Conservation (phyloP, 1,140 invertebrate species). For the Rhyzopertha dominica region DNA sequence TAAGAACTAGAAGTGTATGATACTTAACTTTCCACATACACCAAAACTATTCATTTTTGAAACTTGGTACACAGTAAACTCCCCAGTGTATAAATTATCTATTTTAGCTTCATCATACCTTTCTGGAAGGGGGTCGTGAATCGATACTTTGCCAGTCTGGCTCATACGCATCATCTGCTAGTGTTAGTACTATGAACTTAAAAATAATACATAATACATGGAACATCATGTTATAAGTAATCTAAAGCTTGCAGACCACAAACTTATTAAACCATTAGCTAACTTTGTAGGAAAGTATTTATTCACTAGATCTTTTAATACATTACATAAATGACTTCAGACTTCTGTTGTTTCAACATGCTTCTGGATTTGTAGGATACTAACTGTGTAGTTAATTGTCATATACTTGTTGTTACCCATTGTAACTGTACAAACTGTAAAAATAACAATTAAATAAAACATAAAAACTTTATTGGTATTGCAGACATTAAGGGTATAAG, state of each 20-base stretch:
- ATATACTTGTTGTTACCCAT: too few relatives aligned
- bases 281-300: not conserved
- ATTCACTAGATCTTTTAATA: too few relatives aligned
- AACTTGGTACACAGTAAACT: constrained; percentile 79
- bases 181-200: not conserved
- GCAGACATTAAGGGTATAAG: too few relatives aligned
- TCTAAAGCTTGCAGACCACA: not conserved
- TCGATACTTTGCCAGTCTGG: constrained; percentile 75
- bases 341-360: too few relatives aligned
- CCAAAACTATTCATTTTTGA: constrained; percentile 81
- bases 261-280: not conserved
- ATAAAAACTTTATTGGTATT: too few relatives aligned
- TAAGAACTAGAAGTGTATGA: too few relatives aligned
- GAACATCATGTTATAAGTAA: not conserved
- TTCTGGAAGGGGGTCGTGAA: constrained; percentile 67
- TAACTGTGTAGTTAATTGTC: too few relatives aligned
- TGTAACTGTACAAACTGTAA: too few relatives aligned
- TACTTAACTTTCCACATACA: constrained; percentile 64
- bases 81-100: constrained; percentile 86
- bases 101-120: constrained; percentile 69
- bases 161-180: too few relatives aligned
- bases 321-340: too few relatives aligned
- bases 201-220: not conserved
- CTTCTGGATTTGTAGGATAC: too few relatives aligned
- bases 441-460: too few relatives aligned